Evolutionary conservation across 2,888 invertebrate species (phyloP), one percentile per base, ranked within the genome.

Genomic region (Philaethria dido): DNA sequence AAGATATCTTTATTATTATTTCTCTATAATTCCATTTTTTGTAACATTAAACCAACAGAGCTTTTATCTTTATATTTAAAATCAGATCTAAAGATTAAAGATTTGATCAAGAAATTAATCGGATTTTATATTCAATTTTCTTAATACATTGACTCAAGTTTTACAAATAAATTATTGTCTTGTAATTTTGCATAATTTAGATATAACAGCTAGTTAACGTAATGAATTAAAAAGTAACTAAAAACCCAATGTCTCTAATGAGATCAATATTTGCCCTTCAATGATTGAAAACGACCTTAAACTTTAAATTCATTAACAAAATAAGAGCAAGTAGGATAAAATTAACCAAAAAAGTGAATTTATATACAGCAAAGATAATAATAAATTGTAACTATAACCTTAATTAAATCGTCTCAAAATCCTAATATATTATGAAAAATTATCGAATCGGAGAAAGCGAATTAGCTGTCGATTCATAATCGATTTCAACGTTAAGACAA

Each of bases 401-500:
- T 13, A 13, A 39, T 39, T 1, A n/a, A n/a, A 55, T 22, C 22
- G 1, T 22, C 22, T 22, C 2, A n/a, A 42, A 18, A n/a, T 18
- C 25, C 29, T 25, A 14, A 9, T 29, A 45, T 45, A 45, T 45
- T 45, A 25, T n/a, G 6, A 62, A 52, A 62, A 62, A 2, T 42
- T 55, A 55, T 42, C 47, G 33, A 36, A 36, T 52, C 16, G 11
- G 25, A 36, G 61, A 47, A 64, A 69, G 47, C 42, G 54, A 63
- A 67, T 66, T 54, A 59, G 11, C 33, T 44, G 22, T 57, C 67
- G 39, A 64, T 59, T 64, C 48, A 52, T 57, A 69, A 69, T 64
- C 62, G 55, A 70, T 68, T 62, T 70, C 44, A 60, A 50, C 39
- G 39, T 59, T 45, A 70, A 68, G 63, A 70, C 68, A 70, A 68